Conservation (phyloP, 2,113 vertebrate genomes). For the Ammodytes dubius region DNA sequence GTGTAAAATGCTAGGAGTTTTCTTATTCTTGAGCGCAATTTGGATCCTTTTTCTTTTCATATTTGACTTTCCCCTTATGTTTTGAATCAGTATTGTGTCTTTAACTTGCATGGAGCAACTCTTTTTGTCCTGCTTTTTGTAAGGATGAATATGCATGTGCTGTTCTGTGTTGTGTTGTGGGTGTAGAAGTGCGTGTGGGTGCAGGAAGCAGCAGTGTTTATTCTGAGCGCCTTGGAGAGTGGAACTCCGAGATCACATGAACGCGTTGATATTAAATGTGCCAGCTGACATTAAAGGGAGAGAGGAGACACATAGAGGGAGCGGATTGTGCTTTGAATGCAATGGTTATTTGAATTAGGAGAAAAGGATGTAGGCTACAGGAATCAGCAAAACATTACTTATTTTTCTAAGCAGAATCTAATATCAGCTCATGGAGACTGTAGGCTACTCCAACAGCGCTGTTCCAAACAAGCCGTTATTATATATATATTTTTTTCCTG, state of each 20-base stretch:
- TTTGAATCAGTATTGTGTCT: conserved; percentile 5
- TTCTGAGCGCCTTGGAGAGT: conserved; percentile 58
- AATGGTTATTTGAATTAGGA: not conserved
- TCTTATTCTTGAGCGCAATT: not conserved
- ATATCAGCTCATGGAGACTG: not conserved
- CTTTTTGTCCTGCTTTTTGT: not conserved
- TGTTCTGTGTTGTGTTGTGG: conserved; percentile 39
- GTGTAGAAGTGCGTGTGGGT: conserved; percentile 68
- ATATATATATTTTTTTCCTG: no score
- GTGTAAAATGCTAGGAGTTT: not conserved
- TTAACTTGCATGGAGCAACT: conserved; percentile 33
- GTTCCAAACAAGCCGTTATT: not conserved
- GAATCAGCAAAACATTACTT: not conserved
- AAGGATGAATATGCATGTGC: conserved; percentile 47
- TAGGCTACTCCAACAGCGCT: not conserved
- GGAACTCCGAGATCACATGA: conserved; percentile 53
- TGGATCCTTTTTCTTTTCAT: not conserved
- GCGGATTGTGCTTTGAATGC: not conserved
- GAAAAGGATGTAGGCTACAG: not conserved
- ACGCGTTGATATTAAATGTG: conserved; percentile 43
- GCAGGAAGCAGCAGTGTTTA: conserved; percentile 61
- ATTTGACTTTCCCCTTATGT: not conserved
- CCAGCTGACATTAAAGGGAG: conserved; percentile 3
- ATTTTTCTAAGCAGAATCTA: not conserved
- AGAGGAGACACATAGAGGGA: not conserved